phyloP scores from a whole-genome alignment of 2,797 vertebrate genomes.

The Sebastes nivosus region DNA sequence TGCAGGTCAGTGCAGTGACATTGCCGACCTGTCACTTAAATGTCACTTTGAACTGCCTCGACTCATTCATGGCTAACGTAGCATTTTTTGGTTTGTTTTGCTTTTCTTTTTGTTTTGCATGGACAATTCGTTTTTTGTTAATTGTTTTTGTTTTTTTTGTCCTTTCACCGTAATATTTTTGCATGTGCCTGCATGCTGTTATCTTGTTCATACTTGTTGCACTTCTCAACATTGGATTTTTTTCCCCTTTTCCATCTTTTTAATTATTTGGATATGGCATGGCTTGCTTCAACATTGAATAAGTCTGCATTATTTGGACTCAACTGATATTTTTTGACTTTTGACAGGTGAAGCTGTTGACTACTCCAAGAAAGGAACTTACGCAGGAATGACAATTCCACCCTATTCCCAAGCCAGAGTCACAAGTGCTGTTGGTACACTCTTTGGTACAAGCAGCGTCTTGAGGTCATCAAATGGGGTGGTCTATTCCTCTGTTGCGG shows the following conservation, averaged over 20 bases:
- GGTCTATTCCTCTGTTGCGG: conserved; percentile 97
- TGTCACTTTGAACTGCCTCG: conserved; percentile 88
- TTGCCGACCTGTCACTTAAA: conserved; percentile 92
- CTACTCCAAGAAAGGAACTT: conserved; percentile 96
- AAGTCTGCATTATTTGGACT: conserved; percentile 74
- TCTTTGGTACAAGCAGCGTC: conserved; percentile 91
- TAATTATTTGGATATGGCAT: conserved; percentile 80
- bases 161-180: conserved; percentile 75
- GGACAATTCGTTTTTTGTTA: conserved; percentile 64
- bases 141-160: conserved; percentile 54
- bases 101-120: conserved; percentile 78
- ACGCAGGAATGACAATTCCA: conserved; percentile 90
- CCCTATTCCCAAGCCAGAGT: conserved; percentile 96
- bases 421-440: conserved; percentile 81
- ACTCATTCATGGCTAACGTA: conserved; percentile 82
- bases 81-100: conserved; percentile 37
- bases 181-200: conserved; percentile 90
- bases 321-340: conserved; percentile 90
- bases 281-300: conserved; percentile 74
- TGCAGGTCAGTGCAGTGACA: conserved; percentile 96
- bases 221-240: conserved; percentile 75
- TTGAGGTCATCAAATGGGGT: conserved; percentile 96
- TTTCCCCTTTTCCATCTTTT: conserved; percentile 77
- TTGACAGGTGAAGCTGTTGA: conserved; percentile 99
- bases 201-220: conserved; percentile 79